phyloP scores from a whole-genome alignment of 2,113 vertebrate species.

The Budorcas taxicolor region DNA sequence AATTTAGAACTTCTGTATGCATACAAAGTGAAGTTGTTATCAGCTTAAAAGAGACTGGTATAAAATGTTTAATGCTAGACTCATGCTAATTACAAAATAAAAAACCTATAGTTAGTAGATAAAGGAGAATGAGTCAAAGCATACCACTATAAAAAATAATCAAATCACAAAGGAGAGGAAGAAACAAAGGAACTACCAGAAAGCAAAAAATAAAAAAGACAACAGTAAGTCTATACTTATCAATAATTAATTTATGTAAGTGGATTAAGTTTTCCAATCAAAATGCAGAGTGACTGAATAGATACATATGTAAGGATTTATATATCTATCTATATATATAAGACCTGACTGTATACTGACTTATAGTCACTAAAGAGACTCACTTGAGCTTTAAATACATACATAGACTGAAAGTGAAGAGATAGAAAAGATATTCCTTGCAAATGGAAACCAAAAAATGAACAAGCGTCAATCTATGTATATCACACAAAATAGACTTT shows the following conservation, averaged over 20 bases:
- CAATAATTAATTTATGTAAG: neutral
- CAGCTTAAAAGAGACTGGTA: neutral
- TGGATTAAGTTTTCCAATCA: neutral
- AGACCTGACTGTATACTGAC: neutral
- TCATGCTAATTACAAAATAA: neutral
- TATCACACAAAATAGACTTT: neutral
- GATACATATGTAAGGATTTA: neutral
- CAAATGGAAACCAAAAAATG: neutral
- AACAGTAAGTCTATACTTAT: neutral
- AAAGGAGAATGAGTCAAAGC: neutral
- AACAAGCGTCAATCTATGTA: neutral
- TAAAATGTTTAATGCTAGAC: neutral
- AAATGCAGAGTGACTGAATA: neutral
- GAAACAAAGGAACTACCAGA: neutral
- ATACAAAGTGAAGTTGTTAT: neutral
- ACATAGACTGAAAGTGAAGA: neutral
- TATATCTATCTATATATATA: neutral
- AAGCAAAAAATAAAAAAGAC: neutral
- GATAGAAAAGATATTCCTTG: neutral
- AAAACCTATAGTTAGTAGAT: neutral
- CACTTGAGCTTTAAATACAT: neutral
- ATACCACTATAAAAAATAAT: neutral
- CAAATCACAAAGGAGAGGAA: neutral
- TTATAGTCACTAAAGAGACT: neutral
- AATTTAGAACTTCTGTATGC: neutral